Base-by-base conservation (phyloP, 2,113 vertebrate species). In the Eudorcas thomsonii region DNA sequence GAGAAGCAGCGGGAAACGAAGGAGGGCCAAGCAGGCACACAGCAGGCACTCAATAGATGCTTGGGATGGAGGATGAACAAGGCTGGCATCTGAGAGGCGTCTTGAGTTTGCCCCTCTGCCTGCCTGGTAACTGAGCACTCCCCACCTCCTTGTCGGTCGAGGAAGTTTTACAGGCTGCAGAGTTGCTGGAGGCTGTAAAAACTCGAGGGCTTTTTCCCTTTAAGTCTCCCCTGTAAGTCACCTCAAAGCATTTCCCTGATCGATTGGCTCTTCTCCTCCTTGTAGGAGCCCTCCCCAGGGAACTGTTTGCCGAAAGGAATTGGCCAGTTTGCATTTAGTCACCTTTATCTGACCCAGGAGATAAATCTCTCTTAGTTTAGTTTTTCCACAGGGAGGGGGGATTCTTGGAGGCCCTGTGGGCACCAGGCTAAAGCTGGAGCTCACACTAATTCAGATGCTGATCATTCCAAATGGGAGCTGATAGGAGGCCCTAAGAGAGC, bases 311-410 rank as follows among this genome's bases (percentile, higher is more conserved):
- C 0, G 33, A 92, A 94, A 97, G 90, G 90, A 95, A 97, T 84
- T 6, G 81, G 92, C 93, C 97, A 74, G 91, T 94, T 97, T 97
- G 92, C 96, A 96, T 98, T 97, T 94, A 97, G 96, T 98, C 96
- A 97, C 97, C 98, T 98, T 97, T 98, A 96, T 97, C 93, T 97
- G 97, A 98, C 98, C 96, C 94, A 90, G 81, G 97, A 97, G 96
- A 94, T 97, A 90, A 97, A 98, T 97, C 98, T 98, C 97, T 97
- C 98, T 96, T n/a, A 13, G 23, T 80, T 25, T 43, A 77, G 84
- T 33, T 93, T 81, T 78, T 64, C 95, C 16, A 4, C 43, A 16
- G 62, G 50, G 94, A 54, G 55, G 13, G 33, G 36, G 17, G 25
- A 30, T 21, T 84, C 94, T 62, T 52, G 94, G 91, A 88, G n/a